These are phyloP conservation scores for Melangyna quadrimaculata DNA, from an alignment of 2,888 invertebrate genomes.

Conservation along the genomic window DNA sequence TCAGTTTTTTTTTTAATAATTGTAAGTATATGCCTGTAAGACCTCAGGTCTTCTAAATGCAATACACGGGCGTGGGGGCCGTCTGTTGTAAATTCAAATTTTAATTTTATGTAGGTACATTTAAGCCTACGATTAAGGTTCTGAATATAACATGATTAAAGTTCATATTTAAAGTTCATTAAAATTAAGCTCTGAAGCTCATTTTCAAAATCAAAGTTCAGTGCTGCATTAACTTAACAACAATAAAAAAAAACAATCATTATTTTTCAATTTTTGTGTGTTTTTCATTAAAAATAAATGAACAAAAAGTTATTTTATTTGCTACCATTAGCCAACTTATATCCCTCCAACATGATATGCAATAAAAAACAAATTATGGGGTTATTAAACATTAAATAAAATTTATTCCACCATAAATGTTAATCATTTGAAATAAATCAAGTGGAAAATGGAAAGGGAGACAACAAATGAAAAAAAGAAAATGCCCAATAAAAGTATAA, in stretches of 20 bases:
- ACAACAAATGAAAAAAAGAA: constrained; percentile 1
- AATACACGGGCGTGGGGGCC: too few relatives aligned
- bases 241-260: neutral
- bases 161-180: too few relatives aligned
- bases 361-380: constrained; percentile 58
- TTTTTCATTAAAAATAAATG: neutral
- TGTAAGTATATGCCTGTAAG: too few relatives aligned
- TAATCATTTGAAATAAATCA: constrained; percentile 67
- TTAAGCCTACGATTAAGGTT: too few relatives aligned
- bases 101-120: too few relatives aligned
- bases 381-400: constrained; percentile 65
- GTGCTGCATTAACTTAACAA: neutral
- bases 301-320: constrained; percentile 9
- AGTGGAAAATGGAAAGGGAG: constrained; percentile 3
- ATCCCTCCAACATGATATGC: constrained; percentile 31
- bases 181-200: too few relatives aligned
- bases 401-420: constrained; percentile 67
- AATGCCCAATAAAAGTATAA: neutral
- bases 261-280: neutral
- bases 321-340: constrained; percentile 21
- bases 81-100: too few relatives aligned
- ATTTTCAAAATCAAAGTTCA: constrained; percentile 9
- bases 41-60: too few relatives aligned
- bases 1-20: too few relatives aligned
- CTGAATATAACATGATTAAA: too few relatives aligned